phyloP scores from a whole-genome alignment of 1,140 invertebrate species.

The Helicorthomorpha holstii region DNA sequence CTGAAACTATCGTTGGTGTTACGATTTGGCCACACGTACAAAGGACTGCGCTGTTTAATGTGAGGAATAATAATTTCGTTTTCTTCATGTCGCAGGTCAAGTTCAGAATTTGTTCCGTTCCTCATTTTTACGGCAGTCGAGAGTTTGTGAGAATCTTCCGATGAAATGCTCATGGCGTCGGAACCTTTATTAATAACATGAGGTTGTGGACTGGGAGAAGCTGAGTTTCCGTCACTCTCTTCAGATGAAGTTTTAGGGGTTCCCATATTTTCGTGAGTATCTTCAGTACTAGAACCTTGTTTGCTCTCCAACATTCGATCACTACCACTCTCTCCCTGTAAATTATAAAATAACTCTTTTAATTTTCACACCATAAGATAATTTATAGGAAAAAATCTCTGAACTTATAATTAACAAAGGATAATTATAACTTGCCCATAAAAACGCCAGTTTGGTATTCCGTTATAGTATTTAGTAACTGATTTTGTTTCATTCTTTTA shows the following conservation, averaged over 20 bases:
- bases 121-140: not conserved
- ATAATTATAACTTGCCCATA: too few relatives aligned
- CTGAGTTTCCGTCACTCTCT: not conserved
- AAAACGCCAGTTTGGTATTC: too few relatives aligned
- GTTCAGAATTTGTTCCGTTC: not conserved
- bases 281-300: not conserved
- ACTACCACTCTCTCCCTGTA: too few relatives aligned
- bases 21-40: slow-evolving; percentile 1
- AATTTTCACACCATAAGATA: too few relatives aligned
- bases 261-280: not conserved
- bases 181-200: too few relatives aligned
- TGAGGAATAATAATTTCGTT: slow-evolving; percentile 1
- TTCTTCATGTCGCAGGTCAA: not conserved
- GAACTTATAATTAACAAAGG: too few relatives aligned
- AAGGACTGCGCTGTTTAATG: not conserved
- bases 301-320: not conserved
- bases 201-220: not conserved
- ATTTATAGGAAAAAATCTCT: too few relatives aligned
- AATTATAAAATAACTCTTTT: too few relatives aligned
- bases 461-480: too few relatives aligned
- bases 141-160: not conserved
- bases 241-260: not conserved
- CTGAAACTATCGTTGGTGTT: not conserved
- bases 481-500: too few relatives aligned
- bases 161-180: slow-evolving; percentile 7